Evolutionary conservation across 2,113 vertebrate genomes (phyloP).

Genomic region (Vulpes lagopus): DNA sequence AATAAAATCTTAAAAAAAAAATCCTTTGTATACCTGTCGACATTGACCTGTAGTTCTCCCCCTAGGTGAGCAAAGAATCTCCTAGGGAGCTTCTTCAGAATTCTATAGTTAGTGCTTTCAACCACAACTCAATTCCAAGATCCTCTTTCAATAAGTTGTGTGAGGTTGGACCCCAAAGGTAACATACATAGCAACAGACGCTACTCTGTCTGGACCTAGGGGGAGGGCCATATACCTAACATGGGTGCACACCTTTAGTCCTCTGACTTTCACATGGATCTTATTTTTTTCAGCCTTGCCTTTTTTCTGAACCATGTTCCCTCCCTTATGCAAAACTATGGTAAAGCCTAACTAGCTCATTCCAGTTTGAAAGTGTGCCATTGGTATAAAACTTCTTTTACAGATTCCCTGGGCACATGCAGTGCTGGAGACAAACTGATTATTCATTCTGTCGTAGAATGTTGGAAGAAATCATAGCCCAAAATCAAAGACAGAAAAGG

Average conservation of each 20-base stretch:
- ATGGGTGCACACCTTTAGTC: not conserved
- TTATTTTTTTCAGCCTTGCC: not conserved
- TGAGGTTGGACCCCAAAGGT: not conserved
- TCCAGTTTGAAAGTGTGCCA: not conserved
- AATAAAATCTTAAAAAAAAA: too few relatives aligned
- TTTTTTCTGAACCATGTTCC: constrained; percentile 1
- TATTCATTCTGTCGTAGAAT: not conserved
- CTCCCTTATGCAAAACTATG: not conserved
- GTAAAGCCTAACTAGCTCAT: not conserved
- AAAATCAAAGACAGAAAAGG: not conserved
- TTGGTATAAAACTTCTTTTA: not conserved
- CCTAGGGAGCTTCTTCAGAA: not conserved
- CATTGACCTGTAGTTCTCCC: constrained; percentile 10
- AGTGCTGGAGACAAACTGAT: not conserved
- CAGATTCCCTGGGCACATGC: not conserved
- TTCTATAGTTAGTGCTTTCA: not conserved
- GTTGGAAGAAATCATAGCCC: not conserved
- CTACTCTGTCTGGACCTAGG: not conserved
- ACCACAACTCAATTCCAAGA: not conserved
- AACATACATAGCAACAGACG: not conserved
- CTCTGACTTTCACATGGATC: not conserved
- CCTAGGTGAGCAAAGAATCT: not conserved
- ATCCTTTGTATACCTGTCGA: not conserved
- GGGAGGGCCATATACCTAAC: not conserved
- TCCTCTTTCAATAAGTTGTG: not conserved